Conservation (phyloP, 2,797 vertebrate species). For the Podargus strigoides region DNA sequence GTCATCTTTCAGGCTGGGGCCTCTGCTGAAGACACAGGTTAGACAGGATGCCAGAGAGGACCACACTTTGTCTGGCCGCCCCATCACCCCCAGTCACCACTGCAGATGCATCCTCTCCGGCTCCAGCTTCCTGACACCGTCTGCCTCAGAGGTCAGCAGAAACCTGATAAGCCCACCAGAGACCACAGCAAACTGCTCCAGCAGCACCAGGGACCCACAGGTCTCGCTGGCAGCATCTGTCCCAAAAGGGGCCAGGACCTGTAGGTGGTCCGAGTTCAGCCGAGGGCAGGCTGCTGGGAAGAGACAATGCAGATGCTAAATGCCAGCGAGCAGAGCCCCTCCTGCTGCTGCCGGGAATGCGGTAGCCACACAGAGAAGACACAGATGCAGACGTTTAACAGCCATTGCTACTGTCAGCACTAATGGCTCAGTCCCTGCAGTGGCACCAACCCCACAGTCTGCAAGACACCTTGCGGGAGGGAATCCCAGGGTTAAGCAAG, state of each 20-base stretch:
- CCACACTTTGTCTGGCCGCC: rapidly evolving
- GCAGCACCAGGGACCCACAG: neutral
- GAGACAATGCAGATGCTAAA: constrained; percentile 38
- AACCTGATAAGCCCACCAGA: neutral
- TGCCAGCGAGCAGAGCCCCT: neutral
- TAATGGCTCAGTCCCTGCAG: neutral
- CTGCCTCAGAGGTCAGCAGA: neutral
- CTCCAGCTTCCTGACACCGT: neutral
- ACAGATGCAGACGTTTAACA: neutral
- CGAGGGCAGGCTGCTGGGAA: neutral
- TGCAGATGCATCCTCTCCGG: neutral
- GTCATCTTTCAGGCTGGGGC: neutral
- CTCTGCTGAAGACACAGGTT: neutral
- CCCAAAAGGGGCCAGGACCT: neutral
- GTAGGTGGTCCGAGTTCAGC: constrained; percentile 18
- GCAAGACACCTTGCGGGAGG: neutral
- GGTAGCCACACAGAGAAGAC: neutral
- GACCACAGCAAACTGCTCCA: neutral
- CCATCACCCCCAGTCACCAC: rapidly evolving
- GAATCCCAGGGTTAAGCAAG: neutral
- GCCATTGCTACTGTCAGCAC: neutral
- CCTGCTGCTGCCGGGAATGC: constrained; percentile 19
- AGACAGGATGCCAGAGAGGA: neutral
- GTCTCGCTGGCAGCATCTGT: neutral
- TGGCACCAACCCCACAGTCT: rapidly evolving